Evolutionary conservation across 2,113 vertebrate species (phyloP).

Genomic region (Notothenia rossii): DNA sequence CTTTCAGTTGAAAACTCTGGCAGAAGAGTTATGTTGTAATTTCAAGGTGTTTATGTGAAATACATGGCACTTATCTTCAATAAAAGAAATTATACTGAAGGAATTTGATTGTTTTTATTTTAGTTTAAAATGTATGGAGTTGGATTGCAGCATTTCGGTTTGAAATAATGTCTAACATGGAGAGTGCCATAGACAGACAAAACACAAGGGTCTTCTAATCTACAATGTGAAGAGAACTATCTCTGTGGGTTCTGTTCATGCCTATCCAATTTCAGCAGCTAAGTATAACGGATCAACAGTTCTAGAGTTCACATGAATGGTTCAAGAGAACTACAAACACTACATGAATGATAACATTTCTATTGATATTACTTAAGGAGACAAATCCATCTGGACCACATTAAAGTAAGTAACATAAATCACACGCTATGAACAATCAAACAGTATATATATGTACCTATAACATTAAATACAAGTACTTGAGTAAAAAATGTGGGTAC

Average conservation of each 20-base stretch:
- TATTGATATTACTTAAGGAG: neutral
- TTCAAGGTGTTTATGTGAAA: conserved; percentile 6
- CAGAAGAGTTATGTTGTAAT: neutral
- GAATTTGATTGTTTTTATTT: neutral
- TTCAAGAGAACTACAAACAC: neutral
- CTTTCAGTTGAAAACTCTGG: neutral
- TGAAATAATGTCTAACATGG: too few species aligned
- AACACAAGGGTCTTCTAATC: neutral
- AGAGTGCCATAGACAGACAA: neutral
- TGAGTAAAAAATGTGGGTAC: too few species aligned
- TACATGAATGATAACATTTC: neutral
- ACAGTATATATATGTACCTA: too few species aligned
- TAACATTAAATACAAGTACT: too few species aligned
- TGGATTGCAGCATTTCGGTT: neutral
- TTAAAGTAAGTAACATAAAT: too few species aligned
- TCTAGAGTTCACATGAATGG: neutral
- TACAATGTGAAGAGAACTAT: neutral
- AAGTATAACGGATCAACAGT: neutral
- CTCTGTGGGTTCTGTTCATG: neutral
- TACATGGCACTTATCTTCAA: neutral
- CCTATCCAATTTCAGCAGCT: neutral
- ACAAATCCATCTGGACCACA: too few species aligned
- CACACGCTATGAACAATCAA: too few species aligned
- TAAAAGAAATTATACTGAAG: conserved; percentile 11
- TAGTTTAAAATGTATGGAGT: neutral